Percentiles rank a stretch among this genome's conserved stretches.
Evolutionary conservation across 92 coral and sea anemone species (phyloP).

Genomic region (Siderastrea siderea): DNA sequence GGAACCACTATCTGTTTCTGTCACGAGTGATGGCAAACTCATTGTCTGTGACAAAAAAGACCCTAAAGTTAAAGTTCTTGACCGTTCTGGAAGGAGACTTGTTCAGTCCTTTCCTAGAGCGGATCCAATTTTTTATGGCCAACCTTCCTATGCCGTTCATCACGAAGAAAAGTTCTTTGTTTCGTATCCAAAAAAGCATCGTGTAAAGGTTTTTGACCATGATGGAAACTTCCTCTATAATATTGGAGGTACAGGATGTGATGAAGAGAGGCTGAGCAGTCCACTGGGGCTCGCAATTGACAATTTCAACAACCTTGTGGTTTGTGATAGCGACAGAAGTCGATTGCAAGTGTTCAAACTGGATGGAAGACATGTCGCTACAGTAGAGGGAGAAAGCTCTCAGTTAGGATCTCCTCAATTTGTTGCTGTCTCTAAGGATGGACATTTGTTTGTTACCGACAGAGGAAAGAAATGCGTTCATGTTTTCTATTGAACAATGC

Average conservation of each 20-base stretch:
- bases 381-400: not conserved
- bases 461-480: not conserved
- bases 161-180: conserved; percentile 31
- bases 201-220: conserved; percentile 59
- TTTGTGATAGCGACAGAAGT: conserved; percentile 25
- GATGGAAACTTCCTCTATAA: conserved; percentile 39
- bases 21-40: not conserved
- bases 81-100: not conserved
- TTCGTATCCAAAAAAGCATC: not conserved
- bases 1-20: not conserved
- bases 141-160: conserved; percentile 30
- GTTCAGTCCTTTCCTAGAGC: not conserved
- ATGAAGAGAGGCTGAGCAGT: conserved; percentile 19
- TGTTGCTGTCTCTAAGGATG: conserved; percentile 23
- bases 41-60: conserved; percentile 16
- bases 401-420: conserved; percentile 14
- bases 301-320: conserved; percentile 43
- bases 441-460: conserved; percentile 18
- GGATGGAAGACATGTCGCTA: conserved; percentile 26
- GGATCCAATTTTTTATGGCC: not conserved
- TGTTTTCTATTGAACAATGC: conserved; percentile 1
- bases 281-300: conserved; percentile 71
- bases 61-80: not conserved
- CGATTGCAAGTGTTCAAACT: conserved; percentile 40
- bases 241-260: conserved; percentile 26